Evolutionary conservation across 2,113 vertebrate genomes (phyloP).

Genomic region (Tilapia sparmanii): DNA sequence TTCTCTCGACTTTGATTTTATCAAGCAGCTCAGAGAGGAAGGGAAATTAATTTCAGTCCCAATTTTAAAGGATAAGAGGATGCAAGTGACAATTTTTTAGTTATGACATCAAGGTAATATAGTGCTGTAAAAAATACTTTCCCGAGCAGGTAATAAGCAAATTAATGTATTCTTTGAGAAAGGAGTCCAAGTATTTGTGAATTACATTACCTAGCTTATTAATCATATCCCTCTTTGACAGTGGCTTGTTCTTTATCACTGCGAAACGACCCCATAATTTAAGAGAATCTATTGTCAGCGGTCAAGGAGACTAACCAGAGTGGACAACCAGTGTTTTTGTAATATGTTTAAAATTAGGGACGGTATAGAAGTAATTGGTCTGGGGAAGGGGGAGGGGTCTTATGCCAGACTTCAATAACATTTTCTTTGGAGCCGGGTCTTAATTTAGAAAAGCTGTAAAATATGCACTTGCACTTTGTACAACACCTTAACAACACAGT

Average conservation of each 20-base stretch:
- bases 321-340: neutral
- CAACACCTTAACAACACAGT: neutral
- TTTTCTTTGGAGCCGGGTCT: neutral
- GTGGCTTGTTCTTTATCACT: neutral
- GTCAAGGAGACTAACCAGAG: neutral
- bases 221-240: neutral
- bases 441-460: neutral
- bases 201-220: neutral
- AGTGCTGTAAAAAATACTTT: neutral
- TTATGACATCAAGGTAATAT: neutral
- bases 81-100: constrained; percentile 20
- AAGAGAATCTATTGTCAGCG: neutral
- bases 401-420: neutral
- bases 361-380: neutral
- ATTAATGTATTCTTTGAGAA: constrained; percentile 6
- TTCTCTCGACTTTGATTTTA: constrained; percentile 51
- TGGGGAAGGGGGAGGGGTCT: neutral
- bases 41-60: constrained; percentile 32
- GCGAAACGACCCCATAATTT: neutral
- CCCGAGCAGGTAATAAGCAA: constrained; percentile 1
- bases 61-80: constrained; percentile 34
- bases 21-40: constrained; percentile 1
- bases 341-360: constrained; percentile 1
- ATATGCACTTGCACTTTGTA: neutral
- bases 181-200: constrained; percentile 7